These are phyloP conservation scores for Montipora capricornis DNA, from an alignment of 64 coral and sea anemone genomes.

Conservation along the genomic window DNA sequence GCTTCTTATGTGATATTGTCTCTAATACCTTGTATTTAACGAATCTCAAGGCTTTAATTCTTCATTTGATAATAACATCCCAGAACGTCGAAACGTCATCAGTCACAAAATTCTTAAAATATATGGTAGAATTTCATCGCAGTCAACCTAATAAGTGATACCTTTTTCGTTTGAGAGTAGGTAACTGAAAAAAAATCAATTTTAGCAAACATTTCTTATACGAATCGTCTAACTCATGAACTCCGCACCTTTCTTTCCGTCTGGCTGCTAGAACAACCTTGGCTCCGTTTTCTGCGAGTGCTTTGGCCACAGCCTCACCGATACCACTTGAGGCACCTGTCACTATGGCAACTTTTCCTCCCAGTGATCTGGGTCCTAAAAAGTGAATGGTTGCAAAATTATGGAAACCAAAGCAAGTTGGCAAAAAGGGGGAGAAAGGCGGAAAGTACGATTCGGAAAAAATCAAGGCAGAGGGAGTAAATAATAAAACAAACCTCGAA, in stretches of 20 bases:
- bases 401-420: not conserved
- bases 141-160: too few relatives aligned
- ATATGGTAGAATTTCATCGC: too few relatives aligned
- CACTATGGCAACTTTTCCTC: slow-evolving; percentile 92
- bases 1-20: too few relatives aligned
- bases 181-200: not conserved
- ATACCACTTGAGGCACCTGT: slow-evolving; percentile 94
- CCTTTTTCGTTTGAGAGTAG: too few relatives aligned
- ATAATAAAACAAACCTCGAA: slow-evolving; percentile 65
- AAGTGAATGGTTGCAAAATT: not conserved
- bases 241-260: slow-evolving; percentile 73
- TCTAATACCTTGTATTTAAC: too few relatives aligned
- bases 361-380: slow-evolving; percentile 79
- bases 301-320: slow-evolving; percentile 72
- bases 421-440: not conserved
- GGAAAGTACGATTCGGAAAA: too few relatives aligned
- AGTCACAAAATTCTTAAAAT: too few relatives aligned
- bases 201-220: not conserved
- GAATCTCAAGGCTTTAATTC: too few relatives aligned
- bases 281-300: slow-evolving; percentile 77
- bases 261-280: slow-evolving; percentile 90
- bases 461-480: too few relatives aligned
- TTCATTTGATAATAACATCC: too few relatives aligned
- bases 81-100: too few relatives aligned
- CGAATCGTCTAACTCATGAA: not conserved